Evolutionary conservation across 2,113 vertebrate species (phyloP).

Genomic region (Prunella fulvescens): DNA sequence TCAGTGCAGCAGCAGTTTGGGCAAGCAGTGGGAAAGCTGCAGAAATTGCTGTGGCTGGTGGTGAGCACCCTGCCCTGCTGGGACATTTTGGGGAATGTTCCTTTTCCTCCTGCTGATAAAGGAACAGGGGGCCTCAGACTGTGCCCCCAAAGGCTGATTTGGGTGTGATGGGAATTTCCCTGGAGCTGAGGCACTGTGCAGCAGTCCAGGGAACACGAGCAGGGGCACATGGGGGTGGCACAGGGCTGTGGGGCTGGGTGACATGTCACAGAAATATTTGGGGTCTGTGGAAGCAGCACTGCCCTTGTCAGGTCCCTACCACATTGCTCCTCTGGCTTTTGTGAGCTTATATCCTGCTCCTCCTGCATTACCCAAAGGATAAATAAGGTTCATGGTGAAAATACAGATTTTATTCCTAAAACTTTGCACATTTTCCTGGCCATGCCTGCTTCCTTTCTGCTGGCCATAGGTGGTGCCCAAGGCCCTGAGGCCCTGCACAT

Average conservation of each 20-base stretch:
- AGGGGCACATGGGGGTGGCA: fast-evolving
- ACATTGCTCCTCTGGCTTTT: background rate
- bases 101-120: fast-evolving
- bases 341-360: background rate
- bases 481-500: fast-evolving
- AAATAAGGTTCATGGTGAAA: background rate
- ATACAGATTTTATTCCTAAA: background rate
- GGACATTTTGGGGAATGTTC: fast-evolving
- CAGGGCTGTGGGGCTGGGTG: background rate
- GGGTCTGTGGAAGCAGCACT: background rate
- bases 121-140: too few species aligned
- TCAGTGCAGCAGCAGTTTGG: background rate
- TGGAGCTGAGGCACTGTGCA: fast-evolving
- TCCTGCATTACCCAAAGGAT: background rate
- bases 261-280: fast-evolving
- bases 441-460: background rate
- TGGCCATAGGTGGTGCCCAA: background rate
- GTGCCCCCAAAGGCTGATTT: fast-evolving
- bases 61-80: fast-evolving
- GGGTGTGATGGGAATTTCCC: background rate
- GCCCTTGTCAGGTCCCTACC: background rate
- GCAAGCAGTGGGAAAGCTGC: background rate
- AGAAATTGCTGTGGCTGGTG: background rate
- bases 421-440: background rate
- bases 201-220: fast-evolving